Evolutionary conservation across 1,140 invertebrate species (phyloP), one percentile per base, ranked within the genome.

Genomic region (Sinella curviseta): DNA sequence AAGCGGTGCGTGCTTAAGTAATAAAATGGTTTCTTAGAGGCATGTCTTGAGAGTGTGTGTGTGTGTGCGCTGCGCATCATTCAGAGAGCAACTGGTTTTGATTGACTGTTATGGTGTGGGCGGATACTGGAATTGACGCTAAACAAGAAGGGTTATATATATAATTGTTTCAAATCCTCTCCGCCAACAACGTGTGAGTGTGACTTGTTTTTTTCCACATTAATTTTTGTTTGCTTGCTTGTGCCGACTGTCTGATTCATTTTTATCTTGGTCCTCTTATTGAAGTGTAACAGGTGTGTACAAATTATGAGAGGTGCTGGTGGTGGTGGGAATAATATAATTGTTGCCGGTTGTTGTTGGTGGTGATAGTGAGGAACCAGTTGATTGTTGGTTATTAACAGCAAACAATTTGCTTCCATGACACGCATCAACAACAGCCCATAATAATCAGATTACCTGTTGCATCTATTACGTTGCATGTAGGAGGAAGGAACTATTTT

Each of bases 351-450:
- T n/a, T n/a, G n/a, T n/a, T n/a, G n/a, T n/a, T n/a, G n/a, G n/a
- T n/a, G n/a, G n/a, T 24, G 8, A 26, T 60, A 26, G 55, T 24
- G 12, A 70, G 65, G 65, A 70, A 70, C 8, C 65, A 70, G 65
- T 30, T 70, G 65, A 30, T 30, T 70, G 65, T 70, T 30, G n/a
- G 65, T 70, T 70, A 33, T 60, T 60, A 60, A 26, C 55, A 60
- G 24, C 55, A 60, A 60, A 3, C 55, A 60, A 60, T 60, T 60
- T 60, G 55, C 55, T 60, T 70, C 65, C 65, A 70, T 70, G 24
- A 70, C 65, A 70, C 26, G 65, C 65, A 70, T 70, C 65, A 70
- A 33, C 65, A 70, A 70, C n/a, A 60, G 55, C 4, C n/a, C n/a
- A n/a, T n/a, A n/a, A n/a, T n/a, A n/a, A n/a, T n/a, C n/a, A n/a